Evolutionary conservation across 1,140 invertebrate species (phyloP), one percentile per base, ranked within the genome.

Genomic region (Sesamia nonagrioides): DNA sequence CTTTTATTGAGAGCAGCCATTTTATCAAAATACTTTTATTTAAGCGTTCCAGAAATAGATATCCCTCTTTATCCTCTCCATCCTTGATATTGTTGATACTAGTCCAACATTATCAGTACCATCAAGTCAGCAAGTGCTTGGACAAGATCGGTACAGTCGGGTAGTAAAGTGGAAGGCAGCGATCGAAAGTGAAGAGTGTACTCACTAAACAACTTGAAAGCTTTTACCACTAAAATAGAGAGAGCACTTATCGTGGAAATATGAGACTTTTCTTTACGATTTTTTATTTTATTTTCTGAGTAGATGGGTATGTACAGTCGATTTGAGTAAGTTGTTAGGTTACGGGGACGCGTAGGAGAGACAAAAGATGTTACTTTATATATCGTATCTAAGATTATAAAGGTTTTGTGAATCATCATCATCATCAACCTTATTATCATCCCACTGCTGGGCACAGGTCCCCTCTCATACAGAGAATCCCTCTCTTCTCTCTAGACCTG

Each of bases 181-280:
- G 66, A 82, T 79, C 58, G 78, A 82, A 80, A 84, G 80, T 84
- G 79, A 83, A 72, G 50, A 76, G 27, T 66, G 56, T 33, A 69
- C 66, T 48, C 33, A 71, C 58, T 71, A 52, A 77, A 82, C 74
- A 69, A 73, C 56, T 72, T 79, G 61, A 58, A 77, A 82, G 73
- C 71, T 77, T 52, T 71, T 27, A 42, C 56, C 52, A 52, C 52
- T 27, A 1, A 18, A 27, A 15, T 71, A 54, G 68, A 33, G 68
- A 11, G 48, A 48, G n/a, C 21, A 69, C 9, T 15, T 33, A 69
- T 13, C 45, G n/a, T 18, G 17, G 37, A 69, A 69, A 69, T 69
- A 21, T 69, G 40, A 48, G 42, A 69, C 79, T 66, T 66, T 63
- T 66, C 45, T 50, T 42, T 27, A 18, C 37, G 60, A 63, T 21